These are phyloP conservation scores for Crenuchus spilurus DNA, from an alignment of 2,797 vertebrate species.

Conservation along the genomic window DNA sequence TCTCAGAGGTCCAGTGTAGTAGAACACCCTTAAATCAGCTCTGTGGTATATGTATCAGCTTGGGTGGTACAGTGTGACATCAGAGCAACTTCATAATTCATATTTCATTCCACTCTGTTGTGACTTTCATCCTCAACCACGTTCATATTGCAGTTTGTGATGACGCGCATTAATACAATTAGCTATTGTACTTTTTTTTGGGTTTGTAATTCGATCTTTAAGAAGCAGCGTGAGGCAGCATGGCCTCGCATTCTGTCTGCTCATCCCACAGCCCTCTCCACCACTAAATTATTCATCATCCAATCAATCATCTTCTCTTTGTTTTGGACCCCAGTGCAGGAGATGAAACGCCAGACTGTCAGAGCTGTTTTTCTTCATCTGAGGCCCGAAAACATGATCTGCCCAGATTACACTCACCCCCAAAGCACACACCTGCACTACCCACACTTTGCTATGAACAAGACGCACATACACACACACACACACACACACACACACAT, in stretches of 20 bases:
- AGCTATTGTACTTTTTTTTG: constrained; percentile 41
- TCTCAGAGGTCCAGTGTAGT: too few relatives aligned
- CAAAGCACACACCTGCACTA: constrained; percentile 58
- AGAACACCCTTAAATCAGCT: constrained; percentile 36
- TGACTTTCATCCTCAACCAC: constrained; percentile 68
- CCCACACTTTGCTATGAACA: constrained; percentile 35
- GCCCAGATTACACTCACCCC: constrained; percentile 76
- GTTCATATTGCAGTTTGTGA: constrained; percentile 76
- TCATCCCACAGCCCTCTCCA: constrained; percentile 75
- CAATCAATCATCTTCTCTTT: constrained; percentile 89
- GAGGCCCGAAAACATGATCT: constrained; percentile 84
- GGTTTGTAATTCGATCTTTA: constrained; percentile 72
- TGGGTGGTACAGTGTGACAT: constrained; percentile 58
- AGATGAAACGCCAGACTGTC: constrained; percentile 83
- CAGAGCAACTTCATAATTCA: too few relatives aligned
- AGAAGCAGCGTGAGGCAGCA: constrained; percentile 61
- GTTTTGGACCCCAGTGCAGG: constrained; percentile 85
- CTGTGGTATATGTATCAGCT: constrained; percentile 61
- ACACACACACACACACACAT: constrained; percentile 13
- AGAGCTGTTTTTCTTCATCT: constrained; percentile 85
- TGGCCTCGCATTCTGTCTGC: constrained; percentile 52
- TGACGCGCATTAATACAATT: constrained; percentile 79
- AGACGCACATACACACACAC: constrained; percentile 26
- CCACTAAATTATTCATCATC: constrained; percentile 87
- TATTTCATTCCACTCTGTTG: constrained; percentile 54